Conservation (phyloP, 2,797 vertebrate species). For the Lates japonicus region DNA sequence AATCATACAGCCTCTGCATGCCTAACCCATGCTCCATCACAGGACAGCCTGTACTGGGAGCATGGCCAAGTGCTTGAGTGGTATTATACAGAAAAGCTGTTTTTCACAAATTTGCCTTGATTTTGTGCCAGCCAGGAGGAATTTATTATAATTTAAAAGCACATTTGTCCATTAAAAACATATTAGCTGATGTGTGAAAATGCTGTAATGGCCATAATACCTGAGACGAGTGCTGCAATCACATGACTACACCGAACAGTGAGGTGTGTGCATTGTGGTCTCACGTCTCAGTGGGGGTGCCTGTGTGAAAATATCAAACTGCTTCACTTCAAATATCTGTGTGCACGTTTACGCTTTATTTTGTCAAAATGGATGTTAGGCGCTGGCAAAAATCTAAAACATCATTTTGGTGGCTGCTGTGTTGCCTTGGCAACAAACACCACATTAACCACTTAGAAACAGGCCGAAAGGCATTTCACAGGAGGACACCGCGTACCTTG, state of each 20-base stretch:
- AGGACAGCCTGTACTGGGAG: constrained; percentile 16
- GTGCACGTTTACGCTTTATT: constrained; percentile 35
- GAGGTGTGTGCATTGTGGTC: constrained; percentile 15
- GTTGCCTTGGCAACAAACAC: constrained; percentile 59
- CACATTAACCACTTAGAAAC: constrained; percentile 61
- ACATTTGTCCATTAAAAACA: constrained; percentile 48
- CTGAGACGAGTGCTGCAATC: constrained; percentile 31
- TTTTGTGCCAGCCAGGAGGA: constrained; percentile 23
- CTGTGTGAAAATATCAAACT: background rate
- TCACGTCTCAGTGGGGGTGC: constrained; percentile 29
- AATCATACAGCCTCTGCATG: background rate
- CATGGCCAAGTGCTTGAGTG: constrained; percentile 37
- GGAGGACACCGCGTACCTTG: constrained; percentile 55
- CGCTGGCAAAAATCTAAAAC: constrained; percentile 48
- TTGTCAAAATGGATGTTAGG: constrained; percentile 50
- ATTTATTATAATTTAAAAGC: constrained; percentile 52
- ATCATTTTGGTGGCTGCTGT: constrained; percentile 41
- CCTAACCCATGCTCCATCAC: constrained; percentile 8
- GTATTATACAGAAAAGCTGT: constrained; percentile 14
- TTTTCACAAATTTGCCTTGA: constrained; percentile 46
- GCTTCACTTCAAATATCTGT: constrained; percentile 40
- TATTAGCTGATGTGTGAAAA: constrained; percentile 45
- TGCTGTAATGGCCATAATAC: constrained; percentile 31
- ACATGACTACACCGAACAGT: constrained; percentile 16
- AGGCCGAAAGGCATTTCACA: constrained; percentile 49